Evolutionary conservation across 2,888 invertebrate species (phyloP).

Genomic region (Neria commutata): DNA sequence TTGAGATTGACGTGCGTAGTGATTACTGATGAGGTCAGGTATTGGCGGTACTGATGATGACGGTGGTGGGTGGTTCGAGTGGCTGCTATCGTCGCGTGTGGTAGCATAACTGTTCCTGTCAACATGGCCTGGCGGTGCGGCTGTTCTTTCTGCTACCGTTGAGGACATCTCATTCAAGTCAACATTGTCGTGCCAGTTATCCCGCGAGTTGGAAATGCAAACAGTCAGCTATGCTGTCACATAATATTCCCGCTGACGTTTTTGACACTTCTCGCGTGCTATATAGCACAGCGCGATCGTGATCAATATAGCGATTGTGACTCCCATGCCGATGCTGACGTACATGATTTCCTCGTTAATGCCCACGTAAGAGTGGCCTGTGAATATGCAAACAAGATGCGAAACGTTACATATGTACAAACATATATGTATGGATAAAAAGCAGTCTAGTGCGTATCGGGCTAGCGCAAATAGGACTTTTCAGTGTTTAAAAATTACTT

Average conservation of each 20-base stretch:
- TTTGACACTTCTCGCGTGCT: slow-evolving; percentile 79
- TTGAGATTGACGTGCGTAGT: slow-evolving; percentile 12
- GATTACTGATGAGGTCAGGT: neutral
- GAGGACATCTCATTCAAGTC: slow-evolving; percentile 23
- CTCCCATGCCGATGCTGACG: slow-evolving; percentile 77
- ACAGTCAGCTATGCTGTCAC: slow-evolving; percentile 69
- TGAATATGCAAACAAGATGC: neutral
- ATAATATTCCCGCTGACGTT: slow-evolving; percentile 73
- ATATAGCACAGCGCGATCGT: slow-evolving; percentile 84
- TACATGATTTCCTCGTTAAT: slow-evolving; percentile 89
- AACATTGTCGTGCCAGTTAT: neutral
- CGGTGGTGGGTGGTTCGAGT: neutral
- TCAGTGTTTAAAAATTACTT: too few relatives aligned
- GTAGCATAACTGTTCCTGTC: neutral
- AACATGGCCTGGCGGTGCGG: neutral
- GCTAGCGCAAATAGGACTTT: too few relatives aligned
- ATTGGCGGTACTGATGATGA: neutral
- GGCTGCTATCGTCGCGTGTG: neutral
- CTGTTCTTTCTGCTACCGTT: slow-evolving; percentile 1
- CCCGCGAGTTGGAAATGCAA: slow-evolving; percentile 32
- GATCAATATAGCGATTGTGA: slow-evolving; percentile 76
- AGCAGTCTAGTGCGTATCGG: too few relatives aligned
- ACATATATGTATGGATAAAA: neutral
- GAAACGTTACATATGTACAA: neutral
- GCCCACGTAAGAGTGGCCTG: slow-evolving; percentile 81